Conservation (phyloP, 1,140 invertebrate genomes). For the Leptoteleia sp. region DNA sequence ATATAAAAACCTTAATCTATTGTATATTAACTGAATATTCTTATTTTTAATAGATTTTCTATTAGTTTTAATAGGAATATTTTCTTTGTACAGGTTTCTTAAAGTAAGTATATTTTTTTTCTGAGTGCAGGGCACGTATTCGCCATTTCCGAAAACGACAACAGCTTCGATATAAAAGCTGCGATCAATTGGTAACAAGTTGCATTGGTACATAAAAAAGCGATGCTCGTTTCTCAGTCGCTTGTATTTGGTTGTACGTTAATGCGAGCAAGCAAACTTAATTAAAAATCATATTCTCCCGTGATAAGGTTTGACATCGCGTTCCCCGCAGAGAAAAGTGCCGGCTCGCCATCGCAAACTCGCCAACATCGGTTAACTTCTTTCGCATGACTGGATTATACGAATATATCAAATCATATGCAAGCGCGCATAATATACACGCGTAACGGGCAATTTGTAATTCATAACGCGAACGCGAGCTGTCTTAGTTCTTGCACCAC, state of each 20-base stretch:
- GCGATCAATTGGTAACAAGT: constrained; percentile 41
- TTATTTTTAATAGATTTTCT: too few species aligned
- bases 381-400: constrained; percentile 65
- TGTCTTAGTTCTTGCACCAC: constrained; percentile 70
- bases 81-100: too few species aligned
- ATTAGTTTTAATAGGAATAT: too few species aligned
- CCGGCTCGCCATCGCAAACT: constrained; percentile 53
- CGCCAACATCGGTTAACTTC: constrained; percentile 53
- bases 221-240: constrained; percentile 20
- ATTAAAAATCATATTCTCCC: constrained; percentile 56
- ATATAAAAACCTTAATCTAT: too few species aligned
- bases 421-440: constrained; percentile 64
- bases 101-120: too few species aligned
- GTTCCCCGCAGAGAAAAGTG: constrained; percentile 64
- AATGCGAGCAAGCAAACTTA: constrained; percentile 51
- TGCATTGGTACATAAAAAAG: constrained; percentile 41
- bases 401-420: constrained; percentile 67
- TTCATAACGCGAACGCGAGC: constrained; percentile 75
- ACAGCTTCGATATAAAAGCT: background rate
- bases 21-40: too few species aligned
- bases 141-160: constrained; percentile 4
- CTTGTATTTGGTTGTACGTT: constrained; percentile 42
- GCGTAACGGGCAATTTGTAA: constrained; percentile 76
- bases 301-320: constrained; percentile 63
- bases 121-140: too few species aligned